A percentile compares a stretch with the other conserved stretches of the same genome.
Conservation (phyloP, 2,888 invertebrate species). For the Lagria hirta region DNA sequence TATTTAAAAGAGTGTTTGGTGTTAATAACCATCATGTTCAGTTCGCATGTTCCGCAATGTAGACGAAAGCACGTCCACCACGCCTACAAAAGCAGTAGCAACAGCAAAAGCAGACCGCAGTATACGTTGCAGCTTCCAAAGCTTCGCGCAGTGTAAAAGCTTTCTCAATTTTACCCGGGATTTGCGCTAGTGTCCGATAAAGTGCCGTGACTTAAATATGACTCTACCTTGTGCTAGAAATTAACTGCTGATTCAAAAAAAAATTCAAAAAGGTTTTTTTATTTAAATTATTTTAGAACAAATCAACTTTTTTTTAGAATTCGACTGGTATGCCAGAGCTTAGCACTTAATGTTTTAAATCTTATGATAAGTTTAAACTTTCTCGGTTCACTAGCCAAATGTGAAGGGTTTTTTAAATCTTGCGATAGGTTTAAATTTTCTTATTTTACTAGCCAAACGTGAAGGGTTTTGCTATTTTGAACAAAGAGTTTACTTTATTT, state of each 20-base stretch:
- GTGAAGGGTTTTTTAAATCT: no score
- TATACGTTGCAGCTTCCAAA: conserved; percentile 39
- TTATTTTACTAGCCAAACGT: no score
- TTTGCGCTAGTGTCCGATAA: conserved; percentile 36
- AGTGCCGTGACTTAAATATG: conserved; percentile 3
- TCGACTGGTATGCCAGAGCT: no score
- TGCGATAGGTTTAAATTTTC: no score
- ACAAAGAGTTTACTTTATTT: no score
- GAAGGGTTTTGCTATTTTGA: no score
- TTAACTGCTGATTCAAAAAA: conserved; percentile 1
- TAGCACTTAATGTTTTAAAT: no score
- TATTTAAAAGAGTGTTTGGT: neutral
- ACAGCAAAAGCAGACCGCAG: conserved; percentile 36
- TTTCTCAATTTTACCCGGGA: conserved; percentile 40
- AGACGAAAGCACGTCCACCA: conserved; percentile 32
- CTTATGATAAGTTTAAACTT: no score
- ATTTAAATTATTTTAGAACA: no score
- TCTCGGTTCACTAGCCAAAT: no score
- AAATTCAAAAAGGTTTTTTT: no score
- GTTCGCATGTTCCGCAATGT: conserved; percentile 35
- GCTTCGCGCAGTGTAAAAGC: conserved; percentile 41
- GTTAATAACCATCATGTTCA: conserved; percentile 7
- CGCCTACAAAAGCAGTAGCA: conserved; percentile 36
- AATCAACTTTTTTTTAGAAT: no score
- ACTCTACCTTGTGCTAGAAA: conserved; percentile 1